Evolutionary conservation across 2,888 invertebrate genomes (phyloP).

Genomic region (Drosophila merina): DNA sequence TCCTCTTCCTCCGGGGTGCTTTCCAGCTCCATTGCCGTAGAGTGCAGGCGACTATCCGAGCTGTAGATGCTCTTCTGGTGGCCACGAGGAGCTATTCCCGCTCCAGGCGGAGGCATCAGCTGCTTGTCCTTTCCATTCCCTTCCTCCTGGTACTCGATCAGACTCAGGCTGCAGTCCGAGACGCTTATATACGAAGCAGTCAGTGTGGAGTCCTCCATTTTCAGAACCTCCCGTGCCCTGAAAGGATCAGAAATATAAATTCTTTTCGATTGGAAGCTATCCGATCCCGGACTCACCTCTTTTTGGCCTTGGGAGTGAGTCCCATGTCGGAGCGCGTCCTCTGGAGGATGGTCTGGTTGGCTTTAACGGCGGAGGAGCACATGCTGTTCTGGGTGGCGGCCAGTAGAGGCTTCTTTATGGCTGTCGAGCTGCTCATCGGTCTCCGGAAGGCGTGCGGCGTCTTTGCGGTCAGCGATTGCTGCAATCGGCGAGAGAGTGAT

Average conservation of each 20-base stretch:
- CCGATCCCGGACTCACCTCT: constrained; percentile 45
- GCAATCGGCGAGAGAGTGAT: constrained; percentile 18
- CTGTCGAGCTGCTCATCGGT: constrained; percentile 11
- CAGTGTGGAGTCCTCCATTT: background rate
- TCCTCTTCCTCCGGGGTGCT: no score
- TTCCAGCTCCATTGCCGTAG: background rate
- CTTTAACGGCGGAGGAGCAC: background rate
- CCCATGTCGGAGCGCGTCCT: constrained; percentile 65
- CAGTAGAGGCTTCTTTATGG: constrained; percentile 4
- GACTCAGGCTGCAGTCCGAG: background rate
- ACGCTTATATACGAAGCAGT: background rate
- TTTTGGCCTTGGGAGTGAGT: constrained; percentile 64
- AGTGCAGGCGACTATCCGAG: background rate
- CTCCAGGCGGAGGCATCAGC: background rate
- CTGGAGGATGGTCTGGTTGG: background rate
- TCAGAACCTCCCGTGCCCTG: background rate
- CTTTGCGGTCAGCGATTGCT: constrained; percentile 7
- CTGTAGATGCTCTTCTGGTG: background rate
- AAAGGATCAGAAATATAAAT: background rate
- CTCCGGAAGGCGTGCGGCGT: constrained; percentile 4
- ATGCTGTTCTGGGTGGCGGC: background rate
- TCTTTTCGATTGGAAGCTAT: background rate
- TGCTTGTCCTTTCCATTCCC: background rate
- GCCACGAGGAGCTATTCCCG: background rate
- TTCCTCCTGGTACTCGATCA: background rate